Base-by-base conservation (phyloP, 2,113 vertebrate species). In the Catharus fuscescens region DNA sequence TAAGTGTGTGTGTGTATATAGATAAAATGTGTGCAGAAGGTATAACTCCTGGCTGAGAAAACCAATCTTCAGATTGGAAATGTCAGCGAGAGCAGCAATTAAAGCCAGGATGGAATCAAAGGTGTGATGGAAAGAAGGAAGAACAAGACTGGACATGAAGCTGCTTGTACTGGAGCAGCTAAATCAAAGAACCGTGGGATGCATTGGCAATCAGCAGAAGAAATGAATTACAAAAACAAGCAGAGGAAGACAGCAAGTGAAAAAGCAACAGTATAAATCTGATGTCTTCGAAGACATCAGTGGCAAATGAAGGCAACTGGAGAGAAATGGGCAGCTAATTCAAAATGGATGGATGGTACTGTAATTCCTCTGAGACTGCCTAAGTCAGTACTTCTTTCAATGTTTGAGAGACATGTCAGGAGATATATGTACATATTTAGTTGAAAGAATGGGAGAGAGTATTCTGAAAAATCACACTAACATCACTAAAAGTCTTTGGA, bases 271-370 rank as follows among this genome's bases (percentile, higher is more conserved):
- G 57, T 10, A 48, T 81, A 81, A 82, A 82, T 92, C 28, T 54
- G 4, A 42, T 42, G 12, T 36, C 64, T 84, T 84, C 0, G 0
- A 89, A 86, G 42, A 73, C 3, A 77, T 28, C 18, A 24, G 31
- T 1, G 0, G 65, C n/a, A 90, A 95, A 90, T 57, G 53, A 89
- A 19, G 17, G 31, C 74, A 86, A 53, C 24, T 16, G 36, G 36
- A 81, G 24, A 91, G 65, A 91, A 95, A 81, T 4, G 5, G 44
- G 34, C 24, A 78, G 38, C 44, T 83, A 74, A 91, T 92, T 92
- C 65, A 91, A 85, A 94, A 79, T 18, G 40, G 48, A 70, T 1
- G 2, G 40, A 59, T 66, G 26, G 45, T 42, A 47, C 9, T 3
- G 1, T 36, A 81, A 69, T n/a, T 87, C 81, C 66, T 76, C 57